A percentile compares a stretch with the other conserved stretches of the same genome.
phyloP scores from a whole-genome alignment of 2,797 vertebrate genomes.

The Octomys mimax region DNA sequence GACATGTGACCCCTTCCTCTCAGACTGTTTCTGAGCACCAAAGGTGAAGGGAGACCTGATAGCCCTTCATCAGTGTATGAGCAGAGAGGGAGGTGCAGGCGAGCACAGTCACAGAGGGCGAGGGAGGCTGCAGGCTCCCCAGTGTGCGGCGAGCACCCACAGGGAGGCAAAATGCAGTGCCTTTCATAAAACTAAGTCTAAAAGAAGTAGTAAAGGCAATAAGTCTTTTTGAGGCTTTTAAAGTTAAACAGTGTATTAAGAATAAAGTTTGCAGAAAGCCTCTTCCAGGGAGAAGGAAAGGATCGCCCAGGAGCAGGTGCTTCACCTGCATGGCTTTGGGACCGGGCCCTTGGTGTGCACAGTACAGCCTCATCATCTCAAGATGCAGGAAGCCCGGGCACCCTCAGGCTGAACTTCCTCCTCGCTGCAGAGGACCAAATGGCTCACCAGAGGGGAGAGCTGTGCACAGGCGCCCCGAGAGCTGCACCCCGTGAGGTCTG shows the following conservation, averaged over 20 bases:
- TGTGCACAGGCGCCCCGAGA: background rate
- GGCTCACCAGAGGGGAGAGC: background rate
- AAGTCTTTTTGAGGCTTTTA: background rate
- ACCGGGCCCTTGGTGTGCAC: background rate
- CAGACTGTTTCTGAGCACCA: background rate
- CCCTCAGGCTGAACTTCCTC: too few relatives aligned
- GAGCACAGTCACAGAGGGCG: background rate
- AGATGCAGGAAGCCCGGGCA: background rate
- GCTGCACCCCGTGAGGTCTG: too few relatives aligned
- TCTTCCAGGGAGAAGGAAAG: background rate
- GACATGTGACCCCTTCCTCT: background rate
- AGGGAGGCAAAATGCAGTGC: background rate
- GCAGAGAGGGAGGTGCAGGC: background rate
- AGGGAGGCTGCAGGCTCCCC: rapidly evolving
- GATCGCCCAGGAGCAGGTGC: background rate
- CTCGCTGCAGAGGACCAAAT: background rate
- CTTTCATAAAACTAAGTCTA: background rate
- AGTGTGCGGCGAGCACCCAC: too few relatives aligned
- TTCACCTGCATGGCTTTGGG: background rate
- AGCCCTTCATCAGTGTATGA: background rate
- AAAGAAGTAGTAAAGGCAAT: background rate
- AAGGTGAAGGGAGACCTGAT: background rate
- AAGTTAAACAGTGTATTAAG: background rate
- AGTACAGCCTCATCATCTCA: background rate
- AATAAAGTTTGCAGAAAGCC: background rate